Base-by-base conservation (phyloP, 2,113 vertebrate species). In the Pseudopipra pipra region DNA sequence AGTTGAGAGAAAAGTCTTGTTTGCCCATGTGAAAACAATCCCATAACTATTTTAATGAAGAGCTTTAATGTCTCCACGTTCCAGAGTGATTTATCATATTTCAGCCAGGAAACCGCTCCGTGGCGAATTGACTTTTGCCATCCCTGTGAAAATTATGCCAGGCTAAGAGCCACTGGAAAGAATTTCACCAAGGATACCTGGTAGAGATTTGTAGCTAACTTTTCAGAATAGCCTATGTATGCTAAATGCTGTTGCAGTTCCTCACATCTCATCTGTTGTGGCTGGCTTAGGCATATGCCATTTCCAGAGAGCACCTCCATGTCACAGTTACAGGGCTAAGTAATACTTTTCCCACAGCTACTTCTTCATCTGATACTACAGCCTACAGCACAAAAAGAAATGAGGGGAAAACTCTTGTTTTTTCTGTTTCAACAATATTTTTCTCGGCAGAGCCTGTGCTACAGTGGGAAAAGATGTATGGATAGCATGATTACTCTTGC, bases 1-100 rank as follows among this genome's bases (percentile, higher is more conserved):
- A 95, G 73, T 86, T 37, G 84, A 82, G 74, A 92, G 51, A 79
- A 91, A 91, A 92, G 68, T 68, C 72, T 86, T 95, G 66, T 91
- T 95, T 95, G 84, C 37, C 78, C 77, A 82, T 93, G 70, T 88
- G 78, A 91, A 95, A 95, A 91, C 68, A 94, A 76, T 89, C 66
- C 23, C 44, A 49, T 75, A 78, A 82, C n/a, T 44, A 37, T 85
- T 94, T 89, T 65, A 25, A 41, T 94, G 70, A 94, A 85, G 56
- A 90, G 41, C 55, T 93, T 87, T 79, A 24, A 54, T 18, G 28
- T 58, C 56, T 85, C 54, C 6, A 0, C 23, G 15, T 56, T 91
- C 46, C 71, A 70, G 70, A 87, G 44, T 3, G 8, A 76, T 43
- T 41, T 82, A 37, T 33, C 89, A 87, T 79, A 79, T 89, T 65